These are phyloP conservation scores for Myodes glareolus DNA, from an alignment of 2,113 vertebrate genomes.

Conservation along the genomic window DNA sequence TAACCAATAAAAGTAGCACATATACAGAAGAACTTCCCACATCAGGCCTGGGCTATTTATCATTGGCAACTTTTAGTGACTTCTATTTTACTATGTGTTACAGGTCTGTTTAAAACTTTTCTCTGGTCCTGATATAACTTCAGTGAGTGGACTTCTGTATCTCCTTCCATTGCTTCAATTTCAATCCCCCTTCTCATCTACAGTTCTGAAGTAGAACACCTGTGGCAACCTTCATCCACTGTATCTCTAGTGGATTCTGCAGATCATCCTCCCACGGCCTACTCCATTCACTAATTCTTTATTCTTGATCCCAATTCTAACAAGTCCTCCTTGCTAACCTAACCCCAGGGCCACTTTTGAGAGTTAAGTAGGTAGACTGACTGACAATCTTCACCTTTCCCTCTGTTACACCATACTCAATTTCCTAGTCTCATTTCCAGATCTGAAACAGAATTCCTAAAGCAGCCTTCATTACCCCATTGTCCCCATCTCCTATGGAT, in stretches of 20 bases:
- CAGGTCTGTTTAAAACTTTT: neutral
- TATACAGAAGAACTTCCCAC: too few relatives aligned
- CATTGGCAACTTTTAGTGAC: neutral
- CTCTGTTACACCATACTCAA: neutral
- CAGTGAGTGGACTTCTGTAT: neutral
- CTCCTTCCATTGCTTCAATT: neutral
- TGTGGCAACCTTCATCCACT: neutral
- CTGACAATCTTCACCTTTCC: neutral
- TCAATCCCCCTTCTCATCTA: neutral
- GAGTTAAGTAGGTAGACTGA: neutral
- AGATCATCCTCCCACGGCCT: neutral
- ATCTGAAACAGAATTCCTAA: neutral
- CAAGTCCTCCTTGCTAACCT: neutral
- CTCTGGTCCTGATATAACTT: neutral
- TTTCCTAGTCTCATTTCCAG: neutral
- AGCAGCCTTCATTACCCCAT: neutral
- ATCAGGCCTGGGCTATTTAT: too few relatives aligned
- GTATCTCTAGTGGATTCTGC: accelerated
- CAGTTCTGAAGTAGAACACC: neutral
- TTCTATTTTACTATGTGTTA: neutral
- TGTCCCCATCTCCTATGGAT: neutral
- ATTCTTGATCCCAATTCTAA: neutral
- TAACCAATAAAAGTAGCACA: too few relatives aligned
- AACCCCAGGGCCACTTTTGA: neutral
- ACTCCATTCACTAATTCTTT: neutral